Evolutionary conservation across 1,140 invertebrate species (phyloP).

Genomic region (Globodera rostochiensis): DNA sequence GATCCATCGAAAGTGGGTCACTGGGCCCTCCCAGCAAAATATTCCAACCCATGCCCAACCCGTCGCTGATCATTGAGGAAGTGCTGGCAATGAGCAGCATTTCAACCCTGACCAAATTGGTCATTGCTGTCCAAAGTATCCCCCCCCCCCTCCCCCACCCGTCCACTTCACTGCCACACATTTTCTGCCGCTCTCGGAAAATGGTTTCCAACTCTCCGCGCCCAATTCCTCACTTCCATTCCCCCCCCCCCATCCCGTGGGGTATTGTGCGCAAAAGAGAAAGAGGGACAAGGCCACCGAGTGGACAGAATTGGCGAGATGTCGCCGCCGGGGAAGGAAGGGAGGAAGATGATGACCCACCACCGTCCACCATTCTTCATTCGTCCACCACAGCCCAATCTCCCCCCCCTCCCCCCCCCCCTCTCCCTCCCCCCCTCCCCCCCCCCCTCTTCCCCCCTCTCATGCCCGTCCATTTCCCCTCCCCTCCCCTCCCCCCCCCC

Average conservation of each 20-base stretch:
- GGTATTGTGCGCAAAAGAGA: neutral
- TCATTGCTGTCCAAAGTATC: neutral
- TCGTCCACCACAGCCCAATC: too few relatives aligned
- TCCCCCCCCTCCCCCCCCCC: too few relatives aligned
- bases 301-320: neutral
- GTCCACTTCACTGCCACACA: neutral
- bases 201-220: neutral
- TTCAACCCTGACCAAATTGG: too few relatives aligned
- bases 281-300: neutral
- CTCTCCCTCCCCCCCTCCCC: neutral
- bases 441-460: too few relatives aligned
- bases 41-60: neutral
- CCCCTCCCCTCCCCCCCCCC: too few relatives aligned
- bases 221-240: neutral
- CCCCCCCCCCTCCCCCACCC: neutral
- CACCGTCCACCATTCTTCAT: neutral
- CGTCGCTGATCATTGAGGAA: too few relatives aligned
- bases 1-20: neutral
- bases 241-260: neutral
- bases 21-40: neutral
- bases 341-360: neutral
- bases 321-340: neutral
- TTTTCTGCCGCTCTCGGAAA: neutral
- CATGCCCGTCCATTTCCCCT: too few relatives aligned
- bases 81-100: too few relatives aligned